Conservation (phyloP, 2,888 invertebrate genomes). For the Odontocerum albicorne region DNA sequence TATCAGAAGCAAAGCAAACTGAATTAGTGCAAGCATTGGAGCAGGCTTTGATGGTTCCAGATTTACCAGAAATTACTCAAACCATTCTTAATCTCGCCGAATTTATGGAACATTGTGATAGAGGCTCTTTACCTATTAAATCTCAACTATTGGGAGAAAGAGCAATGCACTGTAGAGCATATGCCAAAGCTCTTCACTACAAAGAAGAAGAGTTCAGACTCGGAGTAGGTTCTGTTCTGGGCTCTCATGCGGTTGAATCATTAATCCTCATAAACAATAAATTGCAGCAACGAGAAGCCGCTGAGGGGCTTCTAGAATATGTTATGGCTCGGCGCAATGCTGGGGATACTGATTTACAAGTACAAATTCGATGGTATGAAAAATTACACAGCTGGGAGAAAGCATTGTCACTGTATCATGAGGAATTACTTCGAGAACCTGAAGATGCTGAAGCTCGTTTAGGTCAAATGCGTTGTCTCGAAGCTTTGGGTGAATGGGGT, state of each 20-base stretch:
- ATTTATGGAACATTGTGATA: constrained; percentile 99
- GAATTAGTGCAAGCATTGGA: constrained; percentile 86
- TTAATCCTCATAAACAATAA: constrained; percentile 97
- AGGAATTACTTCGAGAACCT: constrained; percentile 66
- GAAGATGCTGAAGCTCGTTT: constrained; percentile 79
- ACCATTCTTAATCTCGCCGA: constrained; percentile 96
- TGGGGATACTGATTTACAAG: constrained; percentile 59
- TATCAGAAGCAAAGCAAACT: constrained; percentile 76
- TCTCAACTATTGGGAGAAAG: constrained; percentile 85
- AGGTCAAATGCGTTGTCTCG: constrained; percentile 93
- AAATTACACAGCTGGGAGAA: constrained; percentile 99
- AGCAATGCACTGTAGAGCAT: constrained; percentile 90
- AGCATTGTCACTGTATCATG: constrained; percentile 84
- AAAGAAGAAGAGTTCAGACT: constrained; percentile 92
- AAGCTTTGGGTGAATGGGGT: constrained; percentile 96
- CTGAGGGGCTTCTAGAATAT: constrained; percentile 88
- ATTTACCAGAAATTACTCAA: constrained; percentile 94
- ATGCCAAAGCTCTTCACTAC: constrained; percentile 65
- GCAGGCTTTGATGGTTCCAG: constrained; percentile 88
- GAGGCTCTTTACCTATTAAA: constrained; percentile 89
- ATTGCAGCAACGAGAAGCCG: constrained; percentile 96
- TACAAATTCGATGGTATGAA: constrained; percentile 96
- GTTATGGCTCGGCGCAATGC: constrained; percentile 81
- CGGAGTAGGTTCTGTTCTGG: constrained; percentile 76
- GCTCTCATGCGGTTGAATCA: constrained; percentile 87